phyloP scores from a whole-genome alignment of 2,888 invertebrate species.

The Apamea crenata region DNA sequence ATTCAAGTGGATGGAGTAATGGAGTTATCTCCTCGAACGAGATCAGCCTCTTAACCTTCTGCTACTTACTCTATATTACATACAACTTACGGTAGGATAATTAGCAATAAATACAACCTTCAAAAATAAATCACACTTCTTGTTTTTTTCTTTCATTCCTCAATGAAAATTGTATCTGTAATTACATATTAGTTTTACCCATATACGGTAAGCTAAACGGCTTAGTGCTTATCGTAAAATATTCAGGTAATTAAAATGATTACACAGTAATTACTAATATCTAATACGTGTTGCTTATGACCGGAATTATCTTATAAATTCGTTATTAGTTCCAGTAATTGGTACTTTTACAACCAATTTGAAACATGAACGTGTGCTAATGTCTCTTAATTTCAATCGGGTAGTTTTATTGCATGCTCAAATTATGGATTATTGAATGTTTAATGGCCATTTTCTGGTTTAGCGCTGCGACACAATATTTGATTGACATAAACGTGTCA shows the following conservation, averaged over 20 bases:
- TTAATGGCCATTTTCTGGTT: conserved; percentile 19
- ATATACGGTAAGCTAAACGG: conserved; percentile 44
- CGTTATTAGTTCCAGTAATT: conserved; percentile 49
- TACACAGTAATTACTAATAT: conserved; percentile 54
- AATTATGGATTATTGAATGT: conserved; percentile 42
- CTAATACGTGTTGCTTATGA: conserved; percentile 54
- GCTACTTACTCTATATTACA: neutral
- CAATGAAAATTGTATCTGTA: conserved; percentile 38
- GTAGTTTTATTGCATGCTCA: conserved; percentile 13
- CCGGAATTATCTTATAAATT: conserved; percentile 55
- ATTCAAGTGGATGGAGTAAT: too few species aligned
- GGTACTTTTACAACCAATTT: conserved; percentile 59
- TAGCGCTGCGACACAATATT: neutral
- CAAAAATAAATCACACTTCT: neutral
- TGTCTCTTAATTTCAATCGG: conserved; percentile 47
- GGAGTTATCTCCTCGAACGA: neutral
- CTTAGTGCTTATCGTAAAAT: conserved; percentile 48
- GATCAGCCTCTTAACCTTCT: neutral
- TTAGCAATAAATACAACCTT: conserved; percentile 12
- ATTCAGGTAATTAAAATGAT: conserved; percentile 63
- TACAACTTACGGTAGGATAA: neutral
- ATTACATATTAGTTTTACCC: conserved; percentile 61
- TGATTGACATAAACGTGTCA: conserved; percentile 9
- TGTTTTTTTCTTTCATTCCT: conserved; percentile 42
- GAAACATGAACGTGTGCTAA: conserved; percentile 44